A percentile compares a stretch with the other conserved stretches of the same genome.
Evolutionary conservation across 2,888 invertebrate species (phyloP).

Genomic region (Venusia cambrica): DNA sequence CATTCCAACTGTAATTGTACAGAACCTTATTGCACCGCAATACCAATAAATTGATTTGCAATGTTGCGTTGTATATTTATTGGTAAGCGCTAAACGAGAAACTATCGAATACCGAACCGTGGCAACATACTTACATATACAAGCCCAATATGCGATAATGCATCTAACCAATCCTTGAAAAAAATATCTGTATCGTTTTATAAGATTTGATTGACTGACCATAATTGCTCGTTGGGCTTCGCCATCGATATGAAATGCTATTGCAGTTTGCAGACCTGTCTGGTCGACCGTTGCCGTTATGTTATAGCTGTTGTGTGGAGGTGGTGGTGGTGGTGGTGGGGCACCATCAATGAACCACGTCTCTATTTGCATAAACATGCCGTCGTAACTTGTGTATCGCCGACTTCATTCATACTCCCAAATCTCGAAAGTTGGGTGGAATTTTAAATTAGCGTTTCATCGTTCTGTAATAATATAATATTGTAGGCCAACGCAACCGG

Average conservation of each 20-base stretch:
- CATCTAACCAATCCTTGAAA: constrained; percentile 25
- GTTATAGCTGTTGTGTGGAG: constrained; percentile 35
- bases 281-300: constrained; percentile 45
- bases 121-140: constrained; percentile 24
- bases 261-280: constrained; percentile 41
- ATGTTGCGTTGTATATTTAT: constrained; percentile 23
- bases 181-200: constrained; percentile 19
- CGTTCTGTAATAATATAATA: constrained; percentile 22
- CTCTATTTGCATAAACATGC: constrained; percentile 54
- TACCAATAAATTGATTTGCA: constrained; percentile 23
- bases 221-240: constrained; percentile 23
- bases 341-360: constrained; percentile 51
- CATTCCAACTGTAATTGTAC: constrained; percentile 21
- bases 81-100: constrained; percentile 19
- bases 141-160: constrained; percentile 22
- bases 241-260: constrained; percentile 24
- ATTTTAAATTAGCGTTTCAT: constrained; percentile 24
- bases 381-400: constrained; percentile 42
- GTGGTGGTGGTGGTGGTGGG: constrained; percentile 41
- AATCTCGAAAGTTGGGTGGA: constrained; percentile 29
- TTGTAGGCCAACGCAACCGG: no score
- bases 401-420: constrained; percentile 32
- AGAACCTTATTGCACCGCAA: constrained; percentile 18
- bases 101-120: constrained; percentile 36
- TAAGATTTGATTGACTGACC: constrained; percentile 32